Percentiles rank a stretch among this genome's conserved stretches.
phyloP scores from a whole-genome alignment of 2,797 vertebrate genomes.

The Neosilurus hyrtlii region DNA sequence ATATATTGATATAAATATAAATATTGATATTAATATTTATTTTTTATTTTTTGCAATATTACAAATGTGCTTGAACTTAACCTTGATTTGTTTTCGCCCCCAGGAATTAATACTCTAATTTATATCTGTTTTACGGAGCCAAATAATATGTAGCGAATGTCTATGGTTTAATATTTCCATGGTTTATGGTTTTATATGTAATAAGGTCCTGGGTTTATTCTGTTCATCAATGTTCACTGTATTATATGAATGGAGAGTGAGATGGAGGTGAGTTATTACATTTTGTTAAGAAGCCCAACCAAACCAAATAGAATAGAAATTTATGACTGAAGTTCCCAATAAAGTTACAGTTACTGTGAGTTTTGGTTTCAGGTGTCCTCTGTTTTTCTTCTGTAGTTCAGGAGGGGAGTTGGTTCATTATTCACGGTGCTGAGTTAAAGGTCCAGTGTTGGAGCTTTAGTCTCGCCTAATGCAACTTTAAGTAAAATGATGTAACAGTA shows the following conservation, averaged over 20 bases:
- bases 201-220: background rate
- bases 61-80: background rate
- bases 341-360: background rate
- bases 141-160: background rate
- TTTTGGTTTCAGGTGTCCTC: background rate
- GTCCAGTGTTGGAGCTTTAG: background rate
- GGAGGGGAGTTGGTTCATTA: background rate
- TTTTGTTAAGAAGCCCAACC: background rate
- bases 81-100: background rate
- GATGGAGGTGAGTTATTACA: background rate
- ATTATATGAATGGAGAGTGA: background rate
- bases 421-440: background rate
- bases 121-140: background rate
- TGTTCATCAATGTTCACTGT: background rate
- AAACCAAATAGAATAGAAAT: background rate
- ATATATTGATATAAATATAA: too few species aligned
- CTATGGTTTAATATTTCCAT: background rate
- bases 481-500: background rate
- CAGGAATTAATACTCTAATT: background rate
- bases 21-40: too few species aligned
- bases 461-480: background rate
- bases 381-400: background rate
- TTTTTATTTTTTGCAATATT: conserved; percentile 1
- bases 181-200: too few species aligned
- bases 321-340: background rate